phyloP scores from a whole-genome alignment of 30 jellyfish, hydroid and myxozoan species.

The Hydractinia symbiolongicarpus region DNA sequence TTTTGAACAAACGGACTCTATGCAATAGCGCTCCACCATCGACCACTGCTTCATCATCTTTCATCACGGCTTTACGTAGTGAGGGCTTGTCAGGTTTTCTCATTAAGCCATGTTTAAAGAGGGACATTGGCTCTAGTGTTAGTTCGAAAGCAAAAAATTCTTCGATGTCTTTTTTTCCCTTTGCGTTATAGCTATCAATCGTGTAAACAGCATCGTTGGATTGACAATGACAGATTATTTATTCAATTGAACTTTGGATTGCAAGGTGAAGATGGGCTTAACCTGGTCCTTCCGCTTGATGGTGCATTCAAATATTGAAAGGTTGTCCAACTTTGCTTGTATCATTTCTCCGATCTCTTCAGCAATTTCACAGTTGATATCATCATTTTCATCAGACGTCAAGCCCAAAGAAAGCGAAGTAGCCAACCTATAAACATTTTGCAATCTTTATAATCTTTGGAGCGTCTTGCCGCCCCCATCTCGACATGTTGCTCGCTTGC shows the following conservation, averaged over 20 bases:
- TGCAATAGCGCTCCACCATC: slow-evolving; percentile 35
- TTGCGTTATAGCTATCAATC: not conserved
- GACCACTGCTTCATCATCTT: slow-evolving; percentile 10
- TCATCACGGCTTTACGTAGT: slow-evolving; percentile 9
- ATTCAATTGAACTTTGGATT: slow-evolving; percentile 14
- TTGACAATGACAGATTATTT: slow-evolving; percentile 18
- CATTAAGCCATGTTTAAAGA: slow-evolving; percentile 25
- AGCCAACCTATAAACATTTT: too few relatives aligned
- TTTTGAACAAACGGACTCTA: slow-evolving; percentile 18
- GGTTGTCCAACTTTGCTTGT: too few relatives aligned
- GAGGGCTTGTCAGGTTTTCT: slow-evolving; percentile 39
- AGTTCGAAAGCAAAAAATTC: slow-evolving; percentile 20
- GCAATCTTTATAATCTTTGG: not conserved
- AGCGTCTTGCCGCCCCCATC: slow-evolving; percentile 32
- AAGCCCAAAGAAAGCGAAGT: too few relatives aligned
- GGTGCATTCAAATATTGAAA: too few relatives aligned
- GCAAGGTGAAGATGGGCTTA: not conserved
- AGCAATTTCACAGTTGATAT: too few relatives aligned
- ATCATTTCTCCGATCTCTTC: too few relatives aligned
- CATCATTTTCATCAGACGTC: too few relatives aligned
- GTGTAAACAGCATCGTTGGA: slow-evolving; percentile 2
- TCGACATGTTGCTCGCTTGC: slow-evolving; percentile 54
- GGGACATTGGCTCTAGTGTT: slow-evolving; percentile 28
- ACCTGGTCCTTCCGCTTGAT: too few relatives aligned
- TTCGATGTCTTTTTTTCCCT: slow-evolving; percentile 11